Conservation (phyloP, 2,888 invertebrate genomes). For the Xestobium rufovillosum region DNA sequence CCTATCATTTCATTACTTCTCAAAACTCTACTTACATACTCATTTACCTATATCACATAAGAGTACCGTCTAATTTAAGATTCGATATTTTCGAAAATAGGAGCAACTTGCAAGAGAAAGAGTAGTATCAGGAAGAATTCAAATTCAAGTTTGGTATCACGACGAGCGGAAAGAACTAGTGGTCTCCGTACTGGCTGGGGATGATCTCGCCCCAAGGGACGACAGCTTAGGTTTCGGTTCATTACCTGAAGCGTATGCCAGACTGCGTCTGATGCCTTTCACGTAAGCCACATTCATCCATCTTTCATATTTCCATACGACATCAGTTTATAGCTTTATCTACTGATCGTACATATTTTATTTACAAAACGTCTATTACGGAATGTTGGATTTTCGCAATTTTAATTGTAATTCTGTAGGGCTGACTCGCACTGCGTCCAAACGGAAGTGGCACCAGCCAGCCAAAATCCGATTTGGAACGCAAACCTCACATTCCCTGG, state of each 20-base stretch:
- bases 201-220: conserved; percentile 73
- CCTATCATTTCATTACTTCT: too few relatives aligned
- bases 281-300: too few relatives aligned
- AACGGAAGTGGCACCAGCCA: conserved; percentile 79
- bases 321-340: too few relatives aligned
- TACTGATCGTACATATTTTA: too few relatives aligned
- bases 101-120: conserved; percentile 69
- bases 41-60: too few relatives aligned
- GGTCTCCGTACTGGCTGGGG: conserved; percentile 78
- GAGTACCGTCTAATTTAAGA: too few relatives aligned
- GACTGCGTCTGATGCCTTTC: conserved; percentile 70
- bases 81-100: too few relatives aligned
- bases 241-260: conserved; percentile 77
- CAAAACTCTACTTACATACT: too few relatives aligned
- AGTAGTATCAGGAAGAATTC: conserved; percentile 70
- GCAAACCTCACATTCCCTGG: conserved; percentile 78
- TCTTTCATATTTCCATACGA: too few relatives aligned
- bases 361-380: too few relatives aligned
- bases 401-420: too few relatives aligned
- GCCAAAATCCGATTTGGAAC: conserved; percentile 88
- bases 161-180: conserved; percentile 74
- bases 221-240: conserved; percentile 69
- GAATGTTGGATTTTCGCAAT: too few relatives aligned
- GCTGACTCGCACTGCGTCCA: conserved; percentile 69
- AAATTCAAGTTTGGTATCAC: conserved; percentile 86